A percentile compares a stretch with the other conserved stretches of the same genome.
Conservation (phyloP, 2,113 vertebrate genomes). For the Ciconia maguari region DNA sequence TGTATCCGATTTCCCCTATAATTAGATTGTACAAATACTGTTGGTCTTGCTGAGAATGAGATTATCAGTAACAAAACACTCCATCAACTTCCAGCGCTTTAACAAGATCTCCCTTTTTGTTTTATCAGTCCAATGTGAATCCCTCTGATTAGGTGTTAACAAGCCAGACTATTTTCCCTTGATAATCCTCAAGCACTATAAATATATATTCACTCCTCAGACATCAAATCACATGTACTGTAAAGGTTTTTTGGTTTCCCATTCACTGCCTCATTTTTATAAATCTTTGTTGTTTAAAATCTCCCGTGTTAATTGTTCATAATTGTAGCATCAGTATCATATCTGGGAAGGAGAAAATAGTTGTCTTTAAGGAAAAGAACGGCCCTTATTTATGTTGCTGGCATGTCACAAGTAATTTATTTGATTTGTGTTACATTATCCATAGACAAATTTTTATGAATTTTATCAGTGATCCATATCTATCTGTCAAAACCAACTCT, state of each 20-base stretch:
- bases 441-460: not conserved
- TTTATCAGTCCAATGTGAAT: conserved; percentile 22
- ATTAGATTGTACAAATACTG: not conserved
- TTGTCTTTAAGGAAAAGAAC: not conserved
- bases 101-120: not conserved
- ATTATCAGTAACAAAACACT: conserved; percentile 38
- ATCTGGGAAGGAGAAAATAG: not conserved
- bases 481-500: not conserved
- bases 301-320: not conserved
- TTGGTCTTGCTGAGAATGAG: not conserved
- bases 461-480: not conserved
- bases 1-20: not conserved
- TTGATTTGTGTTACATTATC: not conserved
- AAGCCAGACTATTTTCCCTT: not conserved
- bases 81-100: not conserved
- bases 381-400: not conserved
- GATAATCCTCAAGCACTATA: not conserved
- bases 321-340: not conserved
- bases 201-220: not conserved
- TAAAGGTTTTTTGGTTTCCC: not conserved
- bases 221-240: not conserved
- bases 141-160: conserved; percentile 35
- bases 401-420: not conserved
- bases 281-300: not conserved
- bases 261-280: not conserved